phyloP scores from a whole-genome alignment of 2,113 vertebrate genomes.

The Anhinga anhinga region DNA sequence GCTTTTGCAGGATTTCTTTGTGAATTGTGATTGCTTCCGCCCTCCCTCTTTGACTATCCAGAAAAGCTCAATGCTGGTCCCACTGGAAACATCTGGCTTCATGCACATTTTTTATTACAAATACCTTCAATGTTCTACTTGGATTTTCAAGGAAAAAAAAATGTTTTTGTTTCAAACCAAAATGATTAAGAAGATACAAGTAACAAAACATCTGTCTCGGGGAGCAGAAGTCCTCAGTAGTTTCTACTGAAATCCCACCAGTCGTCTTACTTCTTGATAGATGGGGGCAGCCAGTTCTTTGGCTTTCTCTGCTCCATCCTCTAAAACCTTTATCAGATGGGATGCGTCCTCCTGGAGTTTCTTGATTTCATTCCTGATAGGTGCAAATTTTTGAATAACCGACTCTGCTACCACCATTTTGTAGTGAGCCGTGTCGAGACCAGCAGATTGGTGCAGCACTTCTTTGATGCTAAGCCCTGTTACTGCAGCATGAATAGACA shows the following conservation, averaged over 20 bases:
- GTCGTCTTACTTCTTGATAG: slow-evolving; percentile 79
- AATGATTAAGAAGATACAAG: not conserved
- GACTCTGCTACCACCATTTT: slow-evolving; percentile 88
- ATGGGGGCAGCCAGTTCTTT: slow-evolving; percentile 82
- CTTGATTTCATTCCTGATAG: slow-evolving; percentile 83
- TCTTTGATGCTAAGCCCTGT: slow-evolving; percentile 75
- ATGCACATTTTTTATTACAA: not conserved
- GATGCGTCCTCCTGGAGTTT: slow-evolving; percentile 79
- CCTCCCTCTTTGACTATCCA: not conserved
- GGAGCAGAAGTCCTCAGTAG: not conserved
- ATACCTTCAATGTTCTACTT: not conserved
- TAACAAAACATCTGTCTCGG: not conserved
- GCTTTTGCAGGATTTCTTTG: not conserved
- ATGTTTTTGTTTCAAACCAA: not conserved
- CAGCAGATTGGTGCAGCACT: slow-evolving; percentile 73
- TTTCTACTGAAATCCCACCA: slow-evolving; percentile 85
- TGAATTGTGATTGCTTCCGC: not conserved
- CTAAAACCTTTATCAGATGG: slow-evolving; percentile 81
- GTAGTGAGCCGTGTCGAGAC: slow-evolving; percentile 87
- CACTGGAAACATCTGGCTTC: not conserved
- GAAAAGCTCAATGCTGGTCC: not conserved
- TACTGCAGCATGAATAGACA: slow-evolving; percentile 85
- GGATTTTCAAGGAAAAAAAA: not conserved
- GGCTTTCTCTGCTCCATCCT: slow-evolving; percentile 78
- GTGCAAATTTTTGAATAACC: slow-evolving; percentile 84